Evolutionary conservation across 2,888 invertebrate species (phyloP).

Genomic region (Lepidocyrtoides sp.): DNA sequence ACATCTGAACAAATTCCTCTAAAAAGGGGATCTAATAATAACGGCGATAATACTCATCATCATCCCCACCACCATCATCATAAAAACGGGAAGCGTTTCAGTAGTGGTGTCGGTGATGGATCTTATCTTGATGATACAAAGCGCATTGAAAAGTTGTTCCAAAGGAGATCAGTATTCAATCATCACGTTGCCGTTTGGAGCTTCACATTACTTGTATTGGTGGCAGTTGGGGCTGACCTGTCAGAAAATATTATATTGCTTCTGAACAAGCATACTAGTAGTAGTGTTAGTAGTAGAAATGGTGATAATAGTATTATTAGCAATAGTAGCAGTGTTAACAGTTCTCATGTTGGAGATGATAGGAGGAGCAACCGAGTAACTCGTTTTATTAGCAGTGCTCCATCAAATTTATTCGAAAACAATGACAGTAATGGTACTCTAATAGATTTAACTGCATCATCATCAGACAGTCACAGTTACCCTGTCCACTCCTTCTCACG

Average conservation of each 20-base stretch:
- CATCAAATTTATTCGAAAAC: constrained; percentile 71
- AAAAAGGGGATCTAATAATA: not conserved
- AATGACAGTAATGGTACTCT: constrained; percentile 63
- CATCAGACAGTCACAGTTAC: constrained; percentile 33
- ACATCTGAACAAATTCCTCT: not conserved
- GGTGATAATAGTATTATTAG: not conserved
- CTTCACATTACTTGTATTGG: constrained; percentile 63
- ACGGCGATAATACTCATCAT: not conserved
- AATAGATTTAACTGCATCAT: constrained; percentile 63
- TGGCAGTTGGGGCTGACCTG: constrained; percentile 67
- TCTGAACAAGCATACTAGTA: constrained; percentile 41
- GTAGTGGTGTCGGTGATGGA: not conserved
- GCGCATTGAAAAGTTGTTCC: constrained; percentile 47
- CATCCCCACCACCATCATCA: not conserved
- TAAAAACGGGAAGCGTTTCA: constrained; percentile 38
- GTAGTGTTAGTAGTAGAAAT: not conserved
- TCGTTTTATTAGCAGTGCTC: constrained; percentile 37
- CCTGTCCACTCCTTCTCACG: constrained; percentile 7
- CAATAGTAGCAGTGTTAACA: not conserved
- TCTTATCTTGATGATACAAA: not conserved
- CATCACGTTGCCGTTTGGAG: constrained; percentile 81
- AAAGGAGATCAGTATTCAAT: constrained; percentile 69
- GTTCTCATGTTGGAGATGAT: not conserved
- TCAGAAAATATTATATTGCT: constrained; percentile 77
- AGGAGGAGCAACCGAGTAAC: constrained; percentile 7